Percentiles rank a stretch among this genome's conserved stretches.
phyloP scores from a whole-genome alignment of 2,797 vertebrate species.

The Alauda arvensis region DNA sequence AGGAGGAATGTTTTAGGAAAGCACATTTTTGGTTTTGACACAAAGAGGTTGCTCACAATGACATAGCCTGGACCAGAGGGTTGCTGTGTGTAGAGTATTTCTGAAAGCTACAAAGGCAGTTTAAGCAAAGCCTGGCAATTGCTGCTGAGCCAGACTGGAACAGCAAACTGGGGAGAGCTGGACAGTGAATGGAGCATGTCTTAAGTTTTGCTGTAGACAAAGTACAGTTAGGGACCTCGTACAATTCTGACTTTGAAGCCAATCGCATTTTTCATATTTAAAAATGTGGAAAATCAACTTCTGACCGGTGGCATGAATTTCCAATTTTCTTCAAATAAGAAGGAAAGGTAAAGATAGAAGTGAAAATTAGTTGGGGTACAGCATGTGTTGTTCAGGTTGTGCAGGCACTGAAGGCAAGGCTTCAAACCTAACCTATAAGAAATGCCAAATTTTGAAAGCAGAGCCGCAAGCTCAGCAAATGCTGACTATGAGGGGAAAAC shows the following conservation, averaged over 20 bases:
- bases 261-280: background rate
- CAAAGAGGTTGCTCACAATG: background rate
- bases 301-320: rapidly evolving
- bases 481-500: background rate
- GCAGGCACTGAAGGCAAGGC: background rate
- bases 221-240: background rate
- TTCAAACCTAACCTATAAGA: background rate
- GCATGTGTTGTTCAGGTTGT: background rate
- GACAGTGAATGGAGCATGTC: background rate
- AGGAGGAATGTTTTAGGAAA: background rate
- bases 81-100: background rate
- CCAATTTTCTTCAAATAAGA: background rate
- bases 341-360: background rate
- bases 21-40: background rate
- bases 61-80: rapidly evolving
- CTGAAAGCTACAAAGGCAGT: background rate
- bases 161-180: background rate
- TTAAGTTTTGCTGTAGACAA: background rate
- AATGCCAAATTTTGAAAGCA: slow-evolving; percentile 17
- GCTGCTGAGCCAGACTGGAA: background rate
- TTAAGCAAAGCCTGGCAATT: background rate
- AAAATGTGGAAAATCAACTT: background rate
- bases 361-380: background rate
- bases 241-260: background rate
- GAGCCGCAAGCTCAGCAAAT: background rate